Evolutionary conservation across 2,888 invertebrate genomes (phyloP).

Genomic region (Podabrus alpinus): DNA sequence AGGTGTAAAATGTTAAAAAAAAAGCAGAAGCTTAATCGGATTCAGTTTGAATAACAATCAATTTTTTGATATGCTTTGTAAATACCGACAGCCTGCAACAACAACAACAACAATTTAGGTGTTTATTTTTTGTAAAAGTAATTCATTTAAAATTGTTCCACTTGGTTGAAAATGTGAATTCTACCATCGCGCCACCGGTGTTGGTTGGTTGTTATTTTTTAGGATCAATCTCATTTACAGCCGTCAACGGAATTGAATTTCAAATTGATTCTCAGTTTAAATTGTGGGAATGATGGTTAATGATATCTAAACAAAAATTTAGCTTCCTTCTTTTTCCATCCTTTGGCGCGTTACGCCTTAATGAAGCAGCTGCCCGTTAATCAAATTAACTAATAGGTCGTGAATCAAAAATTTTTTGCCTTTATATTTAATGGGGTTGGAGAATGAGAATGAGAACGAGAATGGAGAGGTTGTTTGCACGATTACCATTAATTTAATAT

Average conservation of each 20-base stretch:
- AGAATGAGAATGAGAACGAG: neutral
- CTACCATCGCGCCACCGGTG: constrained; percentile 15
- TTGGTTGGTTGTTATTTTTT: constrained; percentile 29
- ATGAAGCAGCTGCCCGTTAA: constrained; percentile 13
- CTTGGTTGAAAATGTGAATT: constrained; percentile 29
- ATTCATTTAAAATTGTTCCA: constrained; percentile 27
- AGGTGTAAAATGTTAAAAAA: neutral
- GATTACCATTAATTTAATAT: constrained; percentile 10
- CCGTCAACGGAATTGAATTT: constrained; percentile 35
- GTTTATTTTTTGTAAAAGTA: constrained; percentile 17
- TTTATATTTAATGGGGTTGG: neutral
- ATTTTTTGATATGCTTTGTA: constrained; percentile 3
- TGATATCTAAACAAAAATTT: constrained; percentile 34
- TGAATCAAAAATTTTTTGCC: neutral
- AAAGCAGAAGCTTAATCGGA: constrained; percentile 1
- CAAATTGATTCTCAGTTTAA: constrained; percentile 34
- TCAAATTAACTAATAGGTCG: neutral
- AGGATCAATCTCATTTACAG: constrained; percentile 34
- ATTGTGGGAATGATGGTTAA: constrained; percentile 33
- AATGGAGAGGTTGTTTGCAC: neutral
- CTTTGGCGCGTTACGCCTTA: constrained; percentile 5
- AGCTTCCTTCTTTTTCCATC: constrained; percentile 2
- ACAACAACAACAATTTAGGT: constrained; percentile 17
- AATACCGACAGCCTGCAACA: constrained; percentile 17
- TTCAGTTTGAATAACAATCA: neutral